phyloP scores from a whole-genome alignment of 2,888 invertebrate genomes.

The Muschampia plurimacula region DNA sequence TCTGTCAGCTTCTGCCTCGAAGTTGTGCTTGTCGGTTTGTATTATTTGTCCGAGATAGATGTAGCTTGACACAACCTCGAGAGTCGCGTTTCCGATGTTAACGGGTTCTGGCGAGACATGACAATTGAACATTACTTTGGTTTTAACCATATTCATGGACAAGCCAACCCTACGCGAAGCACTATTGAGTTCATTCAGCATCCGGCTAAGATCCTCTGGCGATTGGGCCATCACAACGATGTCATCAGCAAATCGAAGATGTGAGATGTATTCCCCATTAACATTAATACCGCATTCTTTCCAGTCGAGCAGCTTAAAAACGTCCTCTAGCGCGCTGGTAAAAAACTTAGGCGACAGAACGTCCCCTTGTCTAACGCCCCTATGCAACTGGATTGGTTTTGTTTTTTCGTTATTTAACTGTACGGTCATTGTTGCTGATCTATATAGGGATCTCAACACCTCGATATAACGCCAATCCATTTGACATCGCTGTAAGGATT shows the following conservation, averaged over 20 bases:
- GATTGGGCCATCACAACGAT: constrained; percentile 33
- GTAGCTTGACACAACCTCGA: constrained; percentile 3
- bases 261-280: constrained; percentile 34
- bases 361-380: constrained; percentile 42
- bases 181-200: constrained; percentile 2
- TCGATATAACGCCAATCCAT: neutral
- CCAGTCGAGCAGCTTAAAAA: constrained; percentile 29
- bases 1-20: neutral
- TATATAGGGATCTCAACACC: neutral
- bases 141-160: constrained; percentile 13
- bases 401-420: neutral
- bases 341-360: constrained; percentile 43
- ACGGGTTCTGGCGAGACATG: neutral
- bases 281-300: constrained; percentile 28
- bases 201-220: constrained; percentile 3
- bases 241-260: constrained; percentile 41
- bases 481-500: constrained; percentile 39
- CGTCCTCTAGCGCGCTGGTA: constrained; percentile 37
- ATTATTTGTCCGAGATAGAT: neutral
- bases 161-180: constrained; percentile 2
- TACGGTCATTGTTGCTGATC: constrained; percentile 6
- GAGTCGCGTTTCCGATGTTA: neutral
- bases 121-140: constrained; percentile 2
- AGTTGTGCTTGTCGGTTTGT: neutral
- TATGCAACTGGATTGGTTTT: constrained; percentile 11